Evolutionary conservation across 2,888 invertebrate species (phyloP).

Genomic region (Lordiphosa fenestrarum): DNA sequence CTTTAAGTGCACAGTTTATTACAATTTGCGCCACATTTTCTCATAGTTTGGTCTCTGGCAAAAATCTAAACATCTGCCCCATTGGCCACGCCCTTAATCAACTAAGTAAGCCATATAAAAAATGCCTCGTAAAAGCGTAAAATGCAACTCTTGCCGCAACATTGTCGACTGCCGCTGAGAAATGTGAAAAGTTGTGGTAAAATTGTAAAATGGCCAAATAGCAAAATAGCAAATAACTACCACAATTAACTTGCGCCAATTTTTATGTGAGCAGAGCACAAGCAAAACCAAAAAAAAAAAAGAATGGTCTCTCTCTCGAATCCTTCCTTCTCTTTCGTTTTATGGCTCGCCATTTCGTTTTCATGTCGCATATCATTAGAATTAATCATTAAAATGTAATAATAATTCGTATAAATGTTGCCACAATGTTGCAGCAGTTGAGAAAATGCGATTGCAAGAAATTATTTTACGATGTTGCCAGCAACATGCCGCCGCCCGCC

Average conservation of each 20-base stretch:
- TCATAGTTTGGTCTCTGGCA: not conserved
- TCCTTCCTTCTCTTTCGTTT: slow-evolving; percentile 16
- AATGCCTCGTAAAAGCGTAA: slow-evolving; percentile 65
- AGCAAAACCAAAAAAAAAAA: too few relatives aligned
- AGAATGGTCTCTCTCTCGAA: not conserved
- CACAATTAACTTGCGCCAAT: slow-evolving; percentile 72
- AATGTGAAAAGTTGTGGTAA: slow-evolving; percentile 32
- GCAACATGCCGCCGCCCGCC: slow-evolving; percentile 37
- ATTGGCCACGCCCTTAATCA: slow-evolving; percentile 69
- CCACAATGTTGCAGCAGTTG: slow-evolving; percentile 70
- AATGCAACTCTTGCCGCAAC: slow-evolving; percentile 63
- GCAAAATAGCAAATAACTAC: slow-evolving; percentile 68
- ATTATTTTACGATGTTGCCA: slow-evolving; percentile 59
- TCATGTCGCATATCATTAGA: slow-evolving; percentile 78
- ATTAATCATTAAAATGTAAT: slow-evolving; percentile 79
- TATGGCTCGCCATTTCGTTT: slow-evolving; percentile 50
- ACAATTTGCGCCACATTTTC: slow-evolving; percentile 27
- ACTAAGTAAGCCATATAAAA: slow-evolving; percentile 71
- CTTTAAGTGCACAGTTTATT: not conserved
- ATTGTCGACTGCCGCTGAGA: slow-evolving; percentile 41
- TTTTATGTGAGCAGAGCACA: slow-evolving; percentile 40
- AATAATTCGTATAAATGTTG: slow-evolving; percentile 77
- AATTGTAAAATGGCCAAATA: slow-evolving; percentile 43
- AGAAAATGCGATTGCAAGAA: slow-evolving; percentile 33
- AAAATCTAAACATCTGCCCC: slow-evolving; percentile 65